Conservation (phyloP, 2,888 invertebrate species). For the Oligia latruncula region DNA sequence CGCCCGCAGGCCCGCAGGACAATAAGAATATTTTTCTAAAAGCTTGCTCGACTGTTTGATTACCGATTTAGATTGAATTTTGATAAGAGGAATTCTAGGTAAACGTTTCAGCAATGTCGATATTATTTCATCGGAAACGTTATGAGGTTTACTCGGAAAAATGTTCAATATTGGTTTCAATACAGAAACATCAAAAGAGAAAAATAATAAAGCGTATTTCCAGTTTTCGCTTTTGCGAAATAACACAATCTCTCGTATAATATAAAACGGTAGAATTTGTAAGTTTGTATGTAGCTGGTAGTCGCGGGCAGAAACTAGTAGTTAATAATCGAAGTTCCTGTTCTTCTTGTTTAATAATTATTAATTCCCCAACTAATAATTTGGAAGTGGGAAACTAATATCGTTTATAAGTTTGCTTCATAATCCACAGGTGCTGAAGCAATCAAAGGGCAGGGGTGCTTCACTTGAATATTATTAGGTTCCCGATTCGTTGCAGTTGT, state of each 20-base stretch:
- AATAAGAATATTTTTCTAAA: neutral
- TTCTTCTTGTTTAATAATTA: neutral
- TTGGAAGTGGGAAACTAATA: constrained; percentile 17
- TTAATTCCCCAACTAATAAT: neutral
- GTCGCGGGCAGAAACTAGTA: neutral
- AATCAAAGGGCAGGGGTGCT: constrained; percentile 31
- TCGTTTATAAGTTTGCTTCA: neutral
- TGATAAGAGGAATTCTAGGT: neutral
- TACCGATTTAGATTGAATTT: neutral
- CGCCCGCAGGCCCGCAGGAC: neutral
- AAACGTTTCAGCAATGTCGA: neutral
- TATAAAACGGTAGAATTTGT: neutral
- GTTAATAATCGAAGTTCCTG: too few relatives aligned
- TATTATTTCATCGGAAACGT: neutral
- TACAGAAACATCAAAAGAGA: neutral
- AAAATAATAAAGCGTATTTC: neutral
- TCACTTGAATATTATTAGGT: constrained; percentile 44
- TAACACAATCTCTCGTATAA: neutral
- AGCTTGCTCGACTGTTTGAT: neutral
- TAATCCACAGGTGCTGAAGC: constrained; percentile 36
- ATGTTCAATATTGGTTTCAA: neutral
- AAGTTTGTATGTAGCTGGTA: neutral
- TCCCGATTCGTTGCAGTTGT: constrained; percentile 41
- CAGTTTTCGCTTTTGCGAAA: neutral
- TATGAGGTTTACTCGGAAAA: neutral